Evolutionary conservation across 2,888 invertebrate species (phyloP), one percentile per base, ranked within the genome.

Genomic region (Ptychoptera contaminata): DNA sequence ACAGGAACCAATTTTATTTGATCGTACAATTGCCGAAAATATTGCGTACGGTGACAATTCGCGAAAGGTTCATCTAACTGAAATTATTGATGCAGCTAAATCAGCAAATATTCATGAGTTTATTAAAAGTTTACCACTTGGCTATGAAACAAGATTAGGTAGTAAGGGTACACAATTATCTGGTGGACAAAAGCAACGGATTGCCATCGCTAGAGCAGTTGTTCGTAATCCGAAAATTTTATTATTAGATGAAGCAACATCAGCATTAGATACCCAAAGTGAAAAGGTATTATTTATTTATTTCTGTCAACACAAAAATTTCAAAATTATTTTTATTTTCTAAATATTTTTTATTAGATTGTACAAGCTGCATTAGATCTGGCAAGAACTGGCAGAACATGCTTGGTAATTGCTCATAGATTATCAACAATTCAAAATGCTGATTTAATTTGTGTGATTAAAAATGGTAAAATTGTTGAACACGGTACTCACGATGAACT

Each of bases 141-240:
- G 80, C 11, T 84, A 85, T 57, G 76, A 83, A 10, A 84, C 84
- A 0, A 72, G 76, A 29, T 72, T 84, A 49, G 84, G 84, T 34
- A 75, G 80, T 12, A 76, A 81, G 54, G 85, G 86, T 2, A 79
- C 82, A 0, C 84, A 84, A 51, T 61, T 86, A 31, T 82, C 79
- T 0, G 90, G 90, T 9, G 90, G 90, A 0, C 90, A 91, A 62
- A 90, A 90, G 59, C 90, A 90, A 59, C 68, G 88, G 45, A 82
- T 91, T 38, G 85, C 85, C 9, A 85, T 86, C 49, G 86, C 86
- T 0, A 69, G 86, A 39, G 85, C 86, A 0, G 67, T 86, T 30
- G 72, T 86, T 2, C 63, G 82, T 11, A 76, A 83, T 57, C 86
- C 86, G 0, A 70, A 74, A 47, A 75, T 86, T n/a, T 59, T 81